phyloP scores from a whole-genome alignment of 64 coral and sea anemone species.

The Hydrozoanthus tunicans region DNA sequence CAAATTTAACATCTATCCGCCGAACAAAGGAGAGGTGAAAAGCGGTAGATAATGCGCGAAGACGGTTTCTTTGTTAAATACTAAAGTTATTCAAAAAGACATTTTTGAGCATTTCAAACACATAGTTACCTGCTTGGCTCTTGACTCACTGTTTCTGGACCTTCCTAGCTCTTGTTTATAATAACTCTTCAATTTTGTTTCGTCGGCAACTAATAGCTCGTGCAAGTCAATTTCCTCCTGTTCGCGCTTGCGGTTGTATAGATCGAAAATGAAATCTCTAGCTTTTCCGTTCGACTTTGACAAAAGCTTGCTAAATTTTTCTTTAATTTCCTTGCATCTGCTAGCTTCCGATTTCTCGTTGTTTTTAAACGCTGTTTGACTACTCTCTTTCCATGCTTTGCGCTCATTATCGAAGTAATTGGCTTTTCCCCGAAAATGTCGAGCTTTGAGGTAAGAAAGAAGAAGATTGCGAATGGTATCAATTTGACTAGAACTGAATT shows the following conservation, averaged over 20 bases:
- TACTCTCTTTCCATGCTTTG: conserved; percentile 21
- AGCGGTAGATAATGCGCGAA: no score
- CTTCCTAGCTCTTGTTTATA: conserved; percentile 10
- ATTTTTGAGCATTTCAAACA: neutral
- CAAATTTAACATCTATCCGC: no score
- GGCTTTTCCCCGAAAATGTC: conserved; percentile 41
- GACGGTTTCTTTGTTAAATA: no score
- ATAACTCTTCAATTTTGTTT: neutral
- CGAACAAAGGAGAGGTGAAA: no score
- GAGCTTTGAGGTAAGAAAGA: neutral
- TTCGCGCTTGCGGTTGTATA: conserved; percentile 37
- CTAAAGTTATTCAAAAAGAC: neutral
- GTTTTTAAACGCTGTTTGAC: neutral
- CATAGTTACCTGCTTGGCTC: neutral
- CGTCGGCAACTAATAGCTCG: conserved; percentile 62
- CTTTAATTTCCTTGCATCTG: conserved; percentile 35
- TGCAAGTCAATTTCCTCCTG: conserved; percentile 54
- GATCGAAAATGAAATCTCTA: conserved; percentile 33
- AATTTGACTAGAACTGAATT: neutral
- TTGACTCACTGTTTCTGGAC: neutral
- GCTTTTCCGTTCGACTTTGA: conserved; percentile 28
- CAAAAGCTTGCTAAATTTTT: conserved; percentile 49
- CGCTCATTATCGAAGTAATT: conserved; percentile 44
- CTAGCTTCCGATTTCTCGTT: neutral
- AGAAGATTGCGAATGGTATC: neutral